Base-by-base conservation (phyloP, 2,113 vertebrate genomes). In the Nyctereutes procyonoides region DNA sequence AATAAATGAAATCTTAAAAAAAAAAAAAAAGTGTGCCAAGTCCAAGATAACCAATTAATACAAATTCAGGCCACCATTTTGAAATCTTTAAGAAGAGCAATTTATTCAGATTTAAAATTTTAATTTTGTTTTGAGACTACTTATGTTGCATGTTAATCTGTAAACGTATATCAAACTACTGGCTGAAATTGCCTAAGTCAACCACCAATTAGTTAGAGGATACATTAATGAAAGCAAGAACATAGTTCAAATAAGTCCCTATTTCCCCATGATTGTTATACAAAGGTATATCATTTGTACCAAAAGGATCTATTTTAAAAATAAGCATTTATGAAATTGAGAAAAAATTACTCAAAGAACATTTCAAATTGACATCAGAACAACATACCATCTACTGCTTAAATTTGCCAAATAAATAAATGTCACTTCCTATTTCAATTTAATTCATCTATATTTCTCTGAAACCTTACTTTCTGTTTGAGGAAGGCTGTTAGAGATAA, bases 261-360 rank as follows among this genome's bases (percentile, higher is more conserved):
- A 35, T 73, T 17, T 17, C 28, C 74, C 8, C 14, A 55, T 93
- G 69, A 90, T 87, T 80, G 6, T 73, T 90, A 88, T 74, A 30
- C n/a, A 91, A 85, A 87, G 15, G 22, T 77, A 43, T 38, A 58
- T 35, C 60, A 82, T n/a, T 81, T 89, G 3, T 20, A 65, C 17
- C 20, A 38, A 89, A 35, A 73, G 12, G 56, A 92, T 62, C 24
- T 63, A 51, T 60, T 83, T 69, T 16, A 58, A 95, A 1, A 2
- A 14, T 56, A 43, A 76, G 19, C n/a, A n/a, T 76, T 77, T 53
- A 73, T 20, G 26, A 97, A 83, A 58, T 15, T 43, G 8, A 90
- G 55, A 65, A 79, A 79, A 86, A 91, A 67, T 88, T 73, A 88
- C 20, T 91, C 81, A 80, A 87, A 93, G 11, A 92, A 65, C 3